phyloP scores from a whole-genome alignment of 2,888 invertebrate genomes.

The Ichneumoninae sp. region DNA sequence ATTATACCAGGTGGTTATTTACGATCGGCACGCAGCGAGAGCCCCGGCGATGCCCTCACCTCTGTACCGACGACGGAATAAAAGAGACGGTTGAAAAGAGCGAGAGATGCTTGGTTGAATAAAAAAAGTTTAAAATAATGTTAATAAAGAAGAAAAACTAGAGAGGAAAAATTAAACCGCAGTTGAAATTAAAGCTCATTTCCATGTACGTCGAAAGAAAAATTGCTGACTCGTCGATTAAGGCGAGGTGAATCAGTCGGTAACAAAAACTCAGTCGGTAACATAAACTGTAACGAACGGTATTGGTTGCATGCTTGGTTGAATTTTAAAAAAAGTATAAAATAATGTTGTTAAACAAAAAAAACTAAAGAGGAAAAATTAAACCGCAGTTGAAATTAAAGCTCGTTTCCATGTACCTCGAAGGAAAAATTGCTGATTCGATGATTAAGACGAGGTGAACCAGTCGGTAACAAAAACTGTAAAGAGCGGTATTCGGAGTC shows the following conservation, averaged over 20 bases:
- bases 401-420: background rate
- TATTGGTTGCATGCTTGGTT: background rate
- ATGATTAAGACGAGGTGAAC: background rate
- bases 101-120: constrained; percentile 5
- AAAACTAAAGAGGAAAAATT: background rate
- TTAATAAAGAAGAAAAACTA: constrained; percentile 1
- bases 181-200: constrained; percentile 15
- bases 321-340: constrained; percentile 18
- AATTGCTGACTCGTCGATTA: background rate
- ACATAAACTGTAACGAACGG: too few species aligned
- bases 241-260: background rate
- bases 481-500: too few species aligned
- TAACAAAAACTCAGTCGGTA: too few species aligned
- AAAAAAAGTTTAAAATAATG: constrained; percentile 21
- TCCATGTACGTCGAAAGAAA: background rate
- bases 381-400: constrained; percentile 19
- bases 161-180: background rate
- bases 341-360: constrained; percentile 5
- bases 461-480: too few species aligned
- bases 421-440: background rate
- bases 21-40: constrained; percentile 73
- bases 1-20: constrained; percentile 80
- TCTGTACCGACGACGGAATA: constrained; percentile 29
- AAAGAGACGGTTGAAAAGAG: constrained; percentile 34
- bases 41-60: constrained; percentile 38